These are phyloP conservation scores for Argyrosomus japonicus DNA, from an alignment of 2,113 vertebrate genomes.

Conservation along the genomic window DNA sequence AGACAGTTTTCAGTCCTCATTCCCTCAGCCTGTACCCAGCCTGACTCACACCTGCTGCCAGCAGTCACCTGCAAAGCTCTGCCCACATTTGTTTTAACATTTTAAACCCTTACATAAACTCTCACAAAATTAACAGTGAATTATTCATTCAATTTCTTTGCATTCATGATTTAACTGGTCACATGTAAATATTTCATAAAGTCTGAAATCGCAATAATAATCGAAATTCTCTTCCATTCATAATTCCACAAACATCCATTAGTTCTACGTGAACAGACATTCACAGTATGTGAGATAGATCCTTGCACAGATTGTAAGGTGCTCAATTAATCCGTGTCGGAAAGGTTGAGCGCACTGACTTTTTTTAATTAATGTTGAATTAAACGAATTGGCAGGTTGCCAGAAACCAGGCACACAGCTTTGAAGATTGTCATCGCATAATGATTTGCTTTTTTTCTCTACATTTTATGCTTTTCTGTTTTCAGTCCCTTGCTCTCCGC, in stretches of 20 bases:
- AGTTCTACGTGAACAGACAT: slow-evolving; percentile 53
- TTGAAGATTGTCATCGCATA: slow-evolving; percentile 85
- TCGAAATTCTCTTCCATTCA: slow-evolving; percentile 45
- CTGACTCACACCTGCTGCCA: slow-evolving; percentile 37
- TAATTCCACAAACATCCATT: slow-evolving; percentile 66
- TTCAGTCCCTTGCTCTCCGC: slow-evolving; percentile 84
- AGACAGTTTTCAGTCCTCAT: slow-evolving; percentile 55
- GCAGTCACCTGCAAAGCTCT: slow-evolving; percentile 27
- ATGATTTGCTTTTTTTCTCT: slow-evolving; percentile 77
- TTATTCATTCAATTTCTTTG: slow-evolving; percentile 13
- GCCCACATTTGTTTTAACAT: neutral
- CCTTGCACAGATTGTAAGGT: slow-evolving; percentile 68
- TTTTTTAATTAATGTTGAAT: slow-evolving; percentile 83
- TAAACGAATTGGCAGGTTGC: slow-evolving; percentile 82
- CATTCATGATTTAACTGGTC: slow-evolving; percentile 25
- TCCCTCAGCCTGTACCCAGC: slow-evolving; percentile 48
- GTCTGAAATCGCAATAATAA: slow-evolving; percentile 32
- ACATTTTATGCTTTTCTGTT: slow-evolving; percentile 89
- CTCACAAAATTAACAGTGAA: slow-evolving; percentile 19
- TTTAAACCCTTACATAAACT: slow-evolving; percentile 7
- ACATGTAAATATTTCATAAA: slow-evolving; percentile 38
- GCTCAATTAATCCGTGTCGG: slow-evolving; percentile 81
- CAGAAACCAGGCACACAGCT: slow-evolving; percentile 77
- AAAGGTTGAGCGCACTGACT: slow-evolving; percentile 73
- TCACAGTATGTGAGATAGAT: slow-evolving; percentile 60